These are phyloP conservation scores for Pseudonaja textilis DNA, from an alignment of 2,113 vertebrate genomes.

Conservation along the genomic window DNA sequence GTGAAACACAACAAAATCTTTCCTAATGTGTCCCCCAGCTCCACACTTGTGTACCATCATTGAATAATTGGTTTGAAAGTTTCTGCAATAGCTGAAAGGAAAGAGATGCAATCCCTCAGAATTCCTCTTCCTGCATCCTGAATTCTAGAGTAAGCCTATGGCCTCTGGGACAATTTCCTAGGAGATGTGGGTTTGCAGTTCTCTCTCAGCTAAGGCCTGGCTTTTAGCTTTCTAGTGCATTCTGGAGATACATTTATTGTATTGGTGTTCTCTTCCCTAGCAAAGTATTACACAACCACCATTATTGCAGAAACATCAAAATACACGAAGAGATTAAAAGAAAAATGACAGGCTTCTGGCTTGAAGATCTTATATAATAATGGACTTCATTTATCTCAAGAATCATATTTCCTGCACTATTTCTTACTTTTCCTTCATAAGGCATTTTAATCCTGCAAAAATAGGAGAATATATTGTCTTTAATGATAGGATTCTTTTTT, in stretches of 20 bases:
- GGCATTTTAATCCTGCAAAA: background rate
- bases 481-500: background rate
- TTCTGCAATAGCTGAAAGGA: too few species aligned
- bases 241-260: background rate
- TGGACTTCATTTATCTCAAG: background rate
- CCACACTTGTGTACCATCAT: too few species aligned
- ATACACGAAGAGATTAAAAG: background rate
- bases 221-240: background rate
- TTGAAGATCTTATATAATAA: background rate
- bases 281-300: background rate
- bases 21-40: too few species aligned
- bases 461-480: background rate
- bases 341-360: background rate
- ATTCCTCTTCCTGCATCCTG: too few species aligned
- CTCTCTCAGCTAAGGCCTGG: background rate
- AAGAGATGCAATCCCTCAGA: too few species aligned
- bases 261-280: background rate
- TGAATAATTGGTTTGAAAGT: too few species aligned
- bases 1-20: background rate
- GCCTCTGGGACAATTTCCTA: background rate
- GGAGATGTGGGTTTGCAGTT: background rate
- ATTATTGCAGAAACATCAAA: background rate
- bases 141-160: too few species aligned
- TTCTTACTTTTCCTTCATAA: background rate
- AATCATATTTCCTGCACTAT: background rate